Conservation (phyloP, 37 sponge, comb jelly and placozoan species). For the Aplysina aerophoba region DNA sequence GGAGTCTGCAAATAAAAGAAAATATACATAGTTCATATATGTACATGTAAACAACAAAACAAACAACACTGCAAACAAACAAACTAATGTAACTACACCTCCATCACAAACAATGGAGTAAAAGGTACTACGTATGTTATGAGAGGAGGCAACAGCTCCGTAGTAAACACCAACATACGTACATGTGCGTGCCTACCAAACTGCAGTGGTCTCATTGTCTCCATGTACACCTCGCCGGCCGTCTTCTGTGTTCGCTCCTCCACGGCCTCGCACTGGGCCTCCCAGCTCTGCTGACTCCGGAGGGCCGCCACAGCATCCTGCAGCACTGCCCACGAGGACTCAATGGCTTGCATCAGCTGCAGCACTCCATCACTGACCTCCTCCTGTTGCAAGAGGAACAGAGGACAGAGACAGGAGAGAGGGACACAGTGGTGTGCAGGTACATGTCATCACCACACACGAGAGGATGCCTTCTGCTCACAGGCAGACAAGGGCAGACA, state of each 20-base stretch:
- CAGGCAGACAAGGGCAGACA: too few species aligned
- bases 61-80: not conserved
- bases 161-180: not conserved
- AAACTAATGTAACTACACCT: not conserved
- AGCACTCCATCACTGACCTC: not conserved
- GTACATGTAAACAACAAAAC: not conserved
- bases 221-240: constrained; percentile 60
- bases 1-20: constrained; percentile 52
- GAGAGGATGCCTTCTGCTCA: too few species aligned
- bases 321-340: constrained; percentile 12
- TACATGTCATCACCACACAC: too few species aligned
- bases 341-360: not conserved
- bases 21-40: too few species aligned
- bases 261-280: not conserved
- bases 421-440: too few species aligned
- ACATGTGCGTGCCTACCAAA: constrained; percentile 62
- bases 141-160: not conserved
- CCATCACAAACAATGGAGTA: not conserved
- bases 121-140: not conserved
- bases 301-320: constrained; percentile 29
- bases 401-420: too few species aligned
- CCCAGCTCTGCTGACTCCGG: constrained; percentile 15
- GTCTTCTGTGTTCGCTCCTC: constrained; percentile 6
- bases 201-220: constrained; percentile 78
- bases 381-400: not conserved